Conservation (phyloP, 2,797 vertebrate genomes). For the Tadarida brasiliensis region DNA sequence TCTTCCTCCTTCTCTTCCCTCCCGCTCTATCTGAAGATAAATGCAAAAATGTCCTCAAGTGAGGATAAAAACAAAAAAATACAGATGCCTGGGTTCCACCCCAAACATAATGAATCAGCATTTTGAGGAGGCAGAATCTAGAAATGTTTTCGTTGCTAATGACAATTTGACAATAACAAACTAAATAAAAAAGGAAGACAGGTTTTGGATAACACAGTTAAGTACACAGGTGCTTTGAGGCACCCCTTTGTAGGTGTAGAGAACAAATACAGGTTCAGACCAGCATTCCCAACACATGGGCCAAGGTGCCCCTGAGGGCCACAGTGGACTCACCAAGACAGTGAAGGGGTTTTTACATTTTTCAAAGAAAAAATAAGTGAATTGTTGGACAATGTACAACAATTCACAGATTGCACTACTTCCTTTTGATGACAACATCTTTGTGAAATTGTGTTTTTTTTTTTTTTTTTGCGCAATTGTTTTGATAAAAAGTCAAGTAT, state of each 20-base stretch:
- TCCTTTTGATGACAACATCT: slow-evolving; percentile 10
- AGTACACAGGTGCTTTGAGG: not conserved
- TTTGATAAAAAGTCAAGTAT: not conserved
- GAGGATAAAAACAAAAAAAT: too few species aligned
- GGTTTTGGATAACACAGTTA: not conserved
- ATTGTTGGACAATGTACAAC: not conserved
- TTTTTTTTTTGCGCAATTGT: not conserved
- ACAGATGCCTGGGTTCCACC: not conserved
- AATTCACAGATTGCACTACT: not conserved
- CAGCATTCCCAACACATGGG: not conserved
- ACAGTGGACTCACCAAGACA: not conserved
- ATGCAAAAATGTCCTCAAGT: too few species aligned
- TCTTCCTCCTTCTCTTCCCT: too few species aligned
- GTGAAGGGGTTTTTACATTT: not conserved
- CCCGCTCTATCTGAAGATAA: too few species aligned
- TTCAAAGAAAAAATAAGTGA: not conserved
- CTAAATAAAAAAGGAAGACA: slow-evolving; percentile 1
- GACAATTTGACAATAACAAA: slow-evolving; percentile 51
- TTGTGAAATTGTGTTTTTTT: not conserved
- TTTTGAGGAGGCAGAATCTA: slow-evolving; percentile 3
- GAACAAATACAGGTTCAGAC: not conserved
- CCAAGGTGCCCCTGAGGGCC: not conserved
- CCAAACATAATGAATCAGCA: slow-evolving; percentile 6
- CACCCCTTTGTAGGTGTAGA: not conserved
- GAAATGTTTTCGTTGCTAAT: not conserved